A percentile compares a stretch with the other conserved stretches of the same genome.
These are phyloP conservation scores for Mycetomoellerius zeteki DNA, from an alignment of 1,140 invertebrate species.

Conservation along the genomic window DNA sequence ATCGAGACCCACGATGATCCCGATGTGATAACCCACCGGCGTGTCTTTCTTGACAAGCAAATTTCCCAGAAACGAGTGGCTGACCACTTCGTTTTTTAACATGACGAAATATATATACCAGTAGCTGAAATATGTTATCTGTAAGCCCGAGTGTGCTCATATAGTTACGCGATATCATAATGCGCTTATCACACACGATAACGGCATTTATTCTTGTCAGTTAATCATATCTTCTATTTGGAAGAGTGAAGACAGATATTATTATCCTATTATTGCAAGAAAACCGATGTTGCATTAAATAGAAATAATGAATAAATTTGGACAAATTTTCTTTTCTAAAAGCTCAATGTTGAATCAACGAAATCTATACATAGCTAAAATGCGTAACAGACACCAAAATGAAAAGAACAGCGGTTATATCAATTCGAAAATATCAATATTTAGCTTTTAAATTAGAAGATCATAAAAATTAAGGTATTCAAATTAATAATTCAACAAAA, in stretches of 20 bases:
- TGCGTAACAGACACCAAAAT: not conserved
- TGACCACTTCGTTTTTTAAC: slow-evolving; percentile 44
- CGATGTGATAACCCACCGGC: slow-evolving; percentile 78
- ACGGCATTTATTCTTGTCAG: not conserved
- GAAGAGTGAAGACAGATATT: not conserved
- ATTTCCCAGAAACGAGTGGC: slow-evolving; percentile 56
- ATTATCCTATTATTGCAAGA: not conserved
- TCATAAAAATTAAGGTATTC: not conserved
- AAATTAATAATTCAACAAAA: not conserved
- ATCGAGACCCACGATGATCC: slow-evolving; percentile 73
- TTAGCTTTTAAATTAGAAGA: not conserved
- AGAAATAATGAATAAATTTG: not conserved
- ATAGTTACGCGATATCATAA: slow-evolving; percentile 32
- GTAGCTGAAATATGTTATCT: slow-evolving; percentile 60
- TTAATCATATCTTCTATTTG: slow-evolving; percentile 14
- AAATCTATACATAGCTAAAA: not conserved
- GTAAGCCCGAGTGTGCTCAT: not conserved
- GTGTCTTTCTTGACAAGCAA: slow-evolving; percentile 53
- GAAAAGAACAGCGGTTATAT: not conserved
- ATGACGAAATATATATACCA: slow-evolving; percentile 51
- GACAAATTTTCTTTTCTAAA: not conserved
- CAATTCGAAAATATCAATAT: not conserved
- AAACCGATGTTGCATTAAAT: not conserved
- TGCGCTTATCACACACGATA: slow-evolving; percentile 40
- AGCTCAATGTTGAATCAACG: not conserved